Evolutionary conservation across 2,797 vertebrate species (phyloP), one percentile per base, ranked within the genome.

Genomic region (Chelmon rostratus): DNA sequence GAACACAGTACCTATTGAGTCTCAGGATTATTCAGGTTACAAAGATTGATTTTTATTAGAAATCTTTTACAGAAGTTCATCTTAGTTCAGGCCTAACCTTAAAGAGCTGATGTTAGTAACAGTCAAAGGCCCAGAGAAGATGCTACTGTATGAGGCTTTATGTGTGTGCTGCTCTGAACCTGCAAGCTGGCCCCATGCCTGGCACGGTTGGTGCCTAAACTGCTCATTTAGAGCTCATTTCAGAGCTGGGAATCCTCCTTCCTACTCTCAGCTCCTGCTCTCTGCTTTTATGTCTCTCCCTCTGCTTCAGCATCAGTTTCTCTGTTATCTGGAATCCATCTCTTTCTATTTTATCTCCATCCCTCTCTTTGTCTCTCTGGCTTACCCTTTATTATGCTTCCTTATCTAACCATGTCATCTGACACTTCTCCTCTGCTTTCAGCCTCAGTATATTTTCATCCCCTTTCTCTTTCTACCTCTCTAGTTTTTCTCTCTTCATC

Each of bases 361-460:
- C 74, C 66, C 82, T 87, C 71, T 75, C 64, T 82, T 85, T 91
- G 80, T 90, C 86, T 88, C 68, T 76, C 63, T 78, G 57, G 53
- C 78, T 88, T 63, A 71, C 50, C 70, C 75, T 91, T 88, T 88
- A 84, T 89, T 87, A 79, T 83, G 67, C 64, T 62, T 81, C 68
- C 70, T 82, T 90, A 92, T 92, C 89, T 78, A 76, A 76, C 73
- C 87, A 83, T 87, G 80, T 85, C 79, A 82, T 87, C 82, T 91
- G 85, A 91, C 85, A 90, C 84, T 53, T 84, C 57, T 84, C 64
- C 83, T 87, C 89, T 89, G 81, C 86, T 90, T 78, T 77, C 86
- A 81, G 86, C 89, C 84, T 86, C 59, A 62, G 33, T 84, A 28
- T 86, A 76, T 87, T 84, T 86, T 84, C 78, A 82, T 82, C 72